Percentiles rank a stretch among this genome's conserved stretches.
These are phyloP conservation scores for Drosophila dunni DNA, from an alignment of 1,140 invertebrate genomes.

Conservation along the genomic window DNA sequence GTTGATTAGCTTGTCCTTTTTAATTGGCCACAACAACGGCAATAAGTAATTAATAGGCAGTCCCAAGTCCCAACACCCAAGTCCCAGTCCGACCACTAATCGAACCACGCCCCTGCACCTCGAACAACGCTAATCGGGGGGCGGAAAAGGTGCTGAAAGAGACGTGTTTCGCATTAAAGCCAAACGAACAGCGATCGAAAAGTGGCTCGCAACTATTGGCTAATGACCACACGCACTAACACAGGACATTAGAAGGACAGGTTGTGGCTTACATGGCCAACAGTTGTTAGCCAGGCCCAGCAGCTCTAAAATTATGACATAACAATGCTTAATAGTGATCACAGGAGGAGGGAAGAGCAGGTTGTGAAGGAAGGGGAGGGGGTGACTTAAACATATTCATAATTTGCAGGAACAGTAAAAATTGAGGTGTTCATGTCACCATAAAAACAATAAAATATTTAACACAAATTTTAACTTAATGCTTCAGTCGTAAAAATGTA, in stretches of 20 bases:
- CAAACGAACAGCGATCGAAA: slow-evolving; percentile 9
- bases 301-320: neutral
- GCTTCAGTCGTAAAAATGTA: slow-evolving; percentile 72
- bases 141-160: slow-evolving; percentile 22
- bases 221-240: slow-evolving; percentile 38
- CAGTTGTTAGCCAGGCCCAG: neutral
- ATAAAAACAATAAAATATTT: slow-evolving; percentile 83
- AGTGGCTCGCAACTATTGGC: slow-evolving; percentile 38
- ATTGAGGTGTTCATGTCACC: slow-evolving; percentile 73
- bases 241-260: neutral
- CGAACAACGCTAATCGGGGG: slow-evolving; percentile 15
- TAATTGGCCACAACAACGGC: slow-evolving; percentile 38
- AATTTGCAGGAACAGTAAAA: slow-evolving; percentile 56
- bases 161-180: slow-evolving; percentile 31
- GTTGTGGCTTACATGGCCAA: neutral
- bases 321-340: neutral
- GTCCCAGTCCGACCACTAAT: slow-evolving; percentile 19
- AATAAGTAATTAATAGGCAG: slow-evolving; percentile 45
- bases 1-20: slow-evolving; percentile 34
- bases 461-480: slow-evolving; percentile 83
- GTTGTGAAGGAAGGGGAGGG: neutral
- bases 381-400: slow-evolving; percentile 29
- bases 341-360: too few relatives aligned
- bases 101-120: slow-evolving; percentile 11
- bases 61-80: neutral